Conservation (phyloP, 2,797 vertebrate species). For the Xiphophorus birchmanni region DNA sequence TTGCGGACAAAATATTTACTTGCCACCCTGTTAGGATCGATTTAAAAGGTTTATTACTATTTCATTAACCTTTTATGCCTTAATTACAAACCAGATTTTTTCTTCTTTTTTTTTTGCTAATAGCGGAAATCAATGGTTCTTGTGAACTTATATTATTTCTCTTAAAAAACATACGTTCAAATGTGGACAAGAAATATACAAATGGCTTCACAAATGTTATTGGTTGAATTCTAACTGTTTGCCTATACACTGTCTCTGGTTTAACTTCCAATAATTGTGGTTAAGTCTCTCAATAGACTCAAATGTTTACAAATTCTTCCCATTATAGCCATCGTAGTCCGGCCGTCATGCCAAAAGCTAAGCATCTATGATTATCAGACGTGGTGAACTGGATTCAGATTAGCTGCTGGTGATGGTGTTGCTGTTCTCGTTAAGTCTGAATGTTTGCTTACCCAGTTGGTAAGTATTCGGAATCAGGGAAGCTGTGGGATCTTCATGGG, state of each 20-base stretch:
- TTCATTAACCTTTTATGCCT: not conserved
- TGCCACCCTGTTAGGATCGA: not conserved
- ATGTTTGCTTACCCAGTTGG: constrained; percentile 73
- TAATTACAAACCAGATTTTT: not conserved
- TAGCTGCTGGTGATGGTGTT: not conserved
- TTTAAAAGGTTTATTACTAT: not conserved
- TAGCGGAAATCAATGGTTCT: not conserved
- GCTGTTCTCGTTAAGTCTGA: not conserved
- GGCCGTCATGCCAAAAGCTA: not conserved
- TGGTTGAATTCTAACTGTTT: not conserved
- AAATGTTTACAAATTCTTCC: not conserved
- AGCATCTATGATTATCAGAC: not conserved
- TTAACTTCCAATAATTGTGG: not conserved
- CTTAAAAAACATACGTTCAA: not conserved
- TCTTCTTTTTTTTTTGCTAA: not conserved
- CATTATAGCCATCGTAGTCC: not conserved
- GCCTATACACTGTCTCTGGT: not conserved
- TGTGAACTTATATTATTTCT: not conserved
- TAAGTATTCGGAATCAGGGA: constrained; percentile 86
- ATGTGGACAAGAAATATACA: not conserved
- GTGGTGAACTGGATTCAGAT: not conserved
- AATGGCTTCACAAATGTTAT: not conserved
- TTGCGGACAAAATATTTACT: not conserved
- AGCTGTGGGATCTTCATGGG: constrained; percentile 77
- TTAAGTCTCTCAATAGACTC: not conserved